Evolutionary conservation across 2,113 vertebrate genomes (phyloP).

Genomic region (Cervus canadensis): DNA sequence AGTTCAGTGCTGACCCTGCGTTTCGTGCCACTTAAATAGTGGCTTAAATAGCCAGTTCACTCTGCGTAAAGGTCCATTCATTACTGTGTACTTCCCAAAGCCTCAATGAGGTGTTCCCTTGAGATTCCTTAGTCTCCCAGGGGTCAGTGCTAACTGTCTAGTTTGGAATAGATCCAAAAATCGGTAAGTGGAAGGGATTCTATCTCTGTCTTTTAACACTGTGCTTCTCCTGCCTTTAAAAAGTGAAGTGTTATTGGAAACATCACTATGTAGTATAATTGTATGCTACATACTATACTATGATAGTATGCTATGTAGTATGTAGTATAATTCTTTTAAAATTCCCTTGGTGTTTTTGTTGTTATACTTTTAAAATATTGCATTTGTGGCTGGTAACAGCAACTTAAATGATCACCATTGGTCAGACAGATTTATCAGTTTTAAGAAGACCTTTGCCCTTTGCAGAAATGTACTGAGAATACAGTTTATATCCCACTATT

Average conservation of each 20-base stretch:
- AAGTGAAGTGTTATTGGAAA: background rate
- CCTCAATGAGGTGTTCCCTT: background rate
- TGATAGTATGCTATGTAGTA: background rate
- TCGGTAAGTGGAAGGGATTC: background rate
- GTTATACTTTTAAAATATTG: background rate
- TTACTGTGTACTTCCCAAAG: background rate
- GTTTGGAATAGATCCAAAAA: conserved; percentile 21
- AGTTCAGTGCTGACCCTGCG: background rate
- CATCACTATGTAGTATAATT: background rate
- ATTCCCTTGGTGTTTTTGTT: background rate
- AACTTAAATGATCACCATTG: background rate
- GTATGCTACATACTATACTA: background rate
- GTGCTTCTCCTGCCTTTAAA: background rate
- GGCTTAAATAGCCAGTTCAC: background rate
- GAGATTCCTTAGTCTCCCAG: background rate
- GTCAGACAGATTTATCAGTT: background rate
- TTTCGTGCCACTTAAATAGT: background rate
- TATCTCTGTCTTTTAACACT: background rate
- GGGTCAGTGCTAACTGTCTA: background rate
- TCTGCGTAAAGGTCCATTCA: background rate
- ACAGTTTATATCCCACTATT: background rate
- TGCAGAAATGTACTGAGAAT: background rate
- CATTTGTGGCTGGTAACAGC: background rate
- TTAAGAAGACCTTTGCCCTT: background rate
- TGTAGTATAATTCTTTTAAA: background rate